Evolutionary conservation across 2,888 invertebrate species (phyloP), one percentile per base, ranked within the genome.

Genomic region (Synanthedon myopaeformis): DNA sequence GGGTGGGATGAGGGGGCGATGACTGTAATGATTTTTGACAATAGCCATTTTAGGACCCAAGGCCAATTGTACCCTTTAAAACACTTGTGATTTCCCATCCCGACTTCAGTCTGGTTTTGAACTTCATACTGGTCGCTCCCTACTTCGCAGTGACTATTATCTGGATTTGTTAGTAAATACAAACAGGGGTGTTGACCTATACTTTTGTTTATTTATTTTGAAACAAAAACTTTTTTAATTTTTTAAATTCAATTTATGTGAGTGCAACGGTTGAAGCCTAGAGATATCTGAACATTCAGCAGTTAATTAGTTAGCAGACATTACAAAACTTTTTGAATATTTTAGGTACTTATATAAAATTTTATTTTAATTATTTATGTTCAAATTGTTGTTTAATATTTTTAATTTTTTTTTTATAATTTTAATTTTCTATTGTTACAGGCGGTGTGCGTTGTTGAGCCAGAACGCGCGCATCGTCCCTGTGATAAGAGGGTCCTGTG

Each of bases 401-500:
- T 11, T 42, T n/a, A 4, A n/a, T 5, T n/a, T 42, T n/a, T 14
- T 13, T 11, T 45, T 45, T 45, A 13, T 13, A 45, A 45, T 13
- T 45, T 13, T 19, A 12, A 42, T 49, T 41, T 56, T 74, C 63
- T 66, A 59, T 87, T 86, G 87, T 87, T 87, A 19, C 85, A 87
- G 87, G 82, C 83, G 83, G 84, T 83, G 85, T 83, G 85, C 82
- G 84, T 83, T 75, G 84, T 83, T 75, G 72, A 70, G 72, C 65
- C 72, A 74, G 74, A 35, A 75, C 79, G 82, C 86, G 86, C 80
- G 82, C 84, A 84, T 83, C 84, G 79, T 82, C 80, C 77, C 78
- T 85, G 87, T 87, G 87, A 87, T 87, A 86, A 82, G 82, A 80
- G 82, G 82, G 76, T 77, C 81, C 86, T 87, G 87, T 87, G 87